Evolutionary conservation across 2,113 vertebrate species (phyloP).

Genomic region (Silurus glanis): DNA sequence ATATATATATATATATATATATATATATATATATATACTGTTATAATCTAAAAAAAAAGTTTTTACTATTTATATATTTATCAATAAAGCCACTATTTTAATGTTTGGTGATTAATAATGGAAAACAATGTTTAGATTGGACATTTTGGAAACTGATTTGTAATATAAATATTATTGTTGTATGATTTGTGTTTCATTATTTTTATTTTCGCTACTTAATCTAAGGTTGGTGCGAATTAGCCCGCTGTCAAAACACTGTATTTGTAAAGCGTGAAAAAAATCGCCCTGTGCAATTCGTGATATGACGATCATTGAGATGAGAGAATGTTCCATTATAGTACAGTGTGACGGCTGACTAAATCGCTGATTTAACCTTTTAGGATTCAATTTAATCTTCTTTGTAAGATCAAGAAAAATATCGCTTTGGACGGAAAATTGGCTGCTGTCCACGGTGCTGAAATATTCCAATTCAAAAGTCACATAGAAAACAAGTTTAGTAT

Average conservation of each 20-base stretch:
- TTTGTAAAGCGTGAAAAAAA: neutral
- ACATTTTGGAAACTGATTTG: neutral
- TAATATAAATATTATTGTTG: neutral
- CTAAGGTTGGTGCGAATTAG: neutral
- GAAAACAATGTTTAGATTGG: neutral
- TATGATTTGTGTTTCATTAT: neutral
- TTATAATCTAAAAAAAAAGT: too few relatives aligned
- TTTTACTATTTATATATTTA: too few relatives aligned
- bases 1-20: too few relatives aligned
- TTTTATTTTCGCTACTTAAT: neutral
- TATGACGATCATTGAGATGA: neutral
- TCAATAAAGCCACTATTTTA: too few relatives aligned
- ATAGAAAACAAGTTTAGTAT: neutral
- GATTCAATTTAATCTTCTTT: neutral
- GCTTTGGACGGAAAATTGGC: neutral
- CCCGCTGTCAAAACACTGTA: neutral
- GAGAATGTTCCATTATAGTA: neutral
- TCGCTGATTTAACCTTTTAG: neutral
- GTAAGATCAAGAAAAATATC: neutral
- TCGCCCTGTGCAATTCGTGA: neutral
- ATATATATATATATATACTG: too few relatives aligned
- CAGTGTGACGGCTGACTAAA: neutral
- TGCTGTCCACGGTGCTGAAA: slow-evolving; percentile 73
- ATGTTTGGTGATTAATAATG: neutral
- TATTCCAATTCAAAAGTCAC: neutral